Percentiles rank a stretch among this genome's conserved stretches.
These are phyloP conservation scores for Recurvirostra avosetta DNA, from an alignment of 2,113 vertebrate species.

Conservation along the genomic window DNA sequence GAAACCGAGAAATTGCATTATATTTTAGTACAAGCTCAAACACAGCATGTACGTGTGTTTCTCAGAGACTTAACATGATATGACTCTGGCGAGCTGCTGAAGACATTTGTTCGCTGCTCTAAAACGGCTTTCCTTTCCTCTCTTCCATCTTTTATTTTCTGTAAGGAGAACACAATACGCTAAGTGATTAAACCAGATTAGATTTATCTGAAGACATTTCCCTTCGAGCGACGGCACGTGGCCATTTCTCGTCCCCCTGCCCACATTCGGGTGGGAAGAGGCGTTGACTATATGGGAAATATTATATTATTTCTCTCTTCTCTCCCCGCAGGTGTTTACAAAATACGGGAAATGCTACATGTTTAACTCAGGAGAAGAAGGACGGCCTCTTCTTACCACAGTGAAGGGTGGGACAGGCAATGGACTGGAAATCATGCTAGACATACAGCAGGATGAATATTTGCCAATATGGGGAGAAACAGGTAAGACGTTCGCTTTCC, in stretches of 20 bases:
- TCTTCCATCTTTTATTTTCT: neutral
- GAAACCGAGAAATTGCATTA: fast-evolving
- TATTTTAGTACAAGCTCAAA: neutral
- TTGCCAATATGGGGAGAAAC: conserved; percentile 85
- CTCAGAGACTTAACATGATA: neutral
- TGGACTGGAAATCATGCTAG: conserved; percentile 97
- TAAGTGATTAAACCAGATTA: neutral
- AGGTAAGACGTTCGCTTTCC: conserved; percentile 63
- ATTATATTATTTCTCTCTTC: neutral
- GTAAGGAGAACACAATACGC: neutral
- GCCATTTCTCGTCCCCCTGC: neutral
- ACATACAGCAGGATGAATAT: conserved; percentile 95
- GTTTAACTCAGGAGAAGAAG: conserved; percentile 97
- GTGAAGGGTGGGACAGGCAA: conserved; percentile 98
- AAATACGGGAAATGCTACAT: conserved; percentile 99
- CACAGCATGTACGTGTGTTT: fast-evolving
- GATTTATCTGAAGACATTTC: neutral
- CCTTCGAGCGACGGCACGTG: fast-evolving
- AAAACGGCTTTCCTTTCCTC: neutral
- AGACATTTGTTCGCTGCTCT: neutral
- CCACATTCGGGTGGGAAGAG: fast-evolving
- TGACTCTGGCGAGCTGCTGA: neutral
- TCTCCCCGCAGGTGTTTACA: conserved; percentile 89
- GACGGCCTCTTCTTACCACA: conserved; percentile 90
- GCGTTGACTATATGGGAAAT: fast-evolving